A percentile compares a stretch with the other conserved stretches of the same genome.
phyloP scores from a whole-genome alignment of 1,140 invertebrate species.

The Leptopilina boulardi region DNA sequence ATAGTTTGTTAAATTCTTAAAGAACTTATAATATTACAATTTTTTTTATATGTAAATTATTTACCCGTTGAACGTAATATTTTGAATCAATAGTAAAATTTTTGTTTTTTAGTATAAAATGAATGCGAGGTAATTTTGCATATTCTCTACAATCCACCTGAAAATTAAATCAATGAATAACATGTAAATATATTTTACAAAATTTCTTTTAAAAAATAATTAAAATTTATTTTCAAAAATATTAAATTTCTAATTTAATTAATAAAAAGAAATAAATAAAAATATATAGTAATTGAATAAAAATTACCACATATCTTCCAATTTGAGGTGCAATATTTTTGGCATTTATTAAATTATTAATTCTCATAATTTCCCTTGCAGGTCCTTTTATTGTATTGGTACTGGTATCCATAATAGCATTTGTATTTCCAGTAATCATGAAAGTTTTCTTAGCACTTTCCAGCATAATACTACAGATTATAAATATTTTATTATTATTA shows the following conservation, averaged over 20 bases:
- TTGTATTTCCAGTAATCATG: slow-evolving; percentile 76
- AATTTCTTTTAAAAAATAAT: background rate
- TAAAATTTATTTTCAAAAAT: slow-evolving; percentile 8
- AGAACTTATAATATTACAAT: slow-evolving; percentile 15
- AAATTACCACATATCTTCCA: slow-evolving; percentile 76
- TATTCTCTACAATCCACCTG: slow-evolving; percentile 77
- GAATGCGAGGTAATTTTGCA: slow-evolving; percentile 80
- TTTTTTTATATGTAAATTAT: slow-evolving; percentile 43
- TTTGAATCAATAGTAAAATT: slow-evolving; percentile 80
- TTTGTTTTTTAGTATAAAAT: slow-evolving; percentile 80
- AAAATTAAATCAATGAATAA: slow-evolving; percentile 38
- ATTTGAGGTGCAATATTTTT: slow-evolving; percentile 73
- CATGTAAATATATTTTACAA: no score
- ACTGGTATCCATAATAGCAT: slow-evolving; percentile 89
- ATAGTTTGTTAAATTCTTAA: background rate
- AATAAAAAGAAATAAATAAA: background rate
- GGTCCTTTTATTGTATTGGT: slow-evolving; percentile 88
- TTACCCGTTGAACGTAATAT: slow-evolving; percentile 83
- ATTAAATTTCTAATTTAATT: no score
- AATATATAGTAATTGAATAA: slow-evolving; percentile 30
- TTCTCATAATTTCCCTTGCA: slow-evolving; percentile 77
- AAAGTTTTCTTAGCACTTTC: slow-evolving; percentile 58
- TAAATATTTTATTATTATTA: slow-evolving; percentile 3
- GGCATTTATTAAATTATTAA: slow-evolving; percentile 84
- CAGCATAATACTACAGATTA: slow-evolving; percentile 68